A percentile compares a stretch with the other conserved stretches of the same genome.
Evolutionary conservation across 2,888 invertebrate species (phyloP).

Genomic region (Noctua janthe): DNA sequence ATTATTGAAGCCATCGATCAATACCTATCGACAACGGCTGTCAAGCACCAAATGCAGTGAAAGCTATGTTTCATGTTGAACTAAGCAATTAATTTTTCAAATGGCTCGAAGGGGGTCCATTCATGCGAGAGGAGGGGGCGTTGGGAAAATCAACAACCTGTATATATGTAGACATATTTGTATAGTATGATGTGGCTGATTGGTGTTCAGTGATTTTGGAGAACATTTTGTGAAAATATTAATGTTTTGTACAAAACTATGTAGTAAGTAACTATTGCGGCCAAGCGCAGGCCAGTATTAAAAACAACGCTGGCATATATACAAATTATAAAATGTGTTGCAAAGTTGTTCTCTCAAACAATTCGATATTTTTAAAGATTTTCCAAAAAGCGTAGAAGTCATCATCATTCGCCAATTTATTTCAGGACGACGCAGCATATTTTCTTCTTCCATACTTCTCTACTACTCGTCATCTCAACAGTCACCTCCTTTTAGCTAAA

Average conservation of each 20-base stretch:
- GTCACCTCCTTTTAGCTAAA: no score
- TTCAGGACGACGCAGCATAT: no score
- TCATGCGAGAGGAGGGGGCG: conserved; percentile 26
- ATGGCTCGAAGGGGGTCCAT: conserved; percentile 38
- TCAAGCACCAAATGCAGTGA: conserved; percentile 41
- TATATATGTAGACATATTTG: not conserved
- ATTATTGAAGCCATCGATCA: conserved; percentile 44
- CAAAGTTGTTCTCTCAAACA: no score
- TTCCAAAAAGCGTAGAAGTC: no score
- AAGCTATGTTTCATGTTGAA: conserved; percentile 44
- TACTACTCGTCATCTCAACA: no score
- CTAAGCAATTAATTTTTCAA: conserved; percentile 61
- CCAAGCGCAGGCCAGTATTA: not conserved
- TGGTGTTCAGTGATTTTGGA: not conserved
- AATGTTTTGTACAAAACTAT: not conserved
- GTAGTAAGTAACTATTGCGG: not conserved
- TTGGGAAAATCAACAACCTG: conserved; percentile 28
- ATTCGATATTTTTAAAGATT: no score
- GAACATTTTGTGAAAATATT: not conserved
- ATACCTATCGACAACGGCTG: conserved; percentile 20
- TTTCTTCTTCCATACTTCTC: no score
- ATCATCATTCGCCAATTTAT: no score
- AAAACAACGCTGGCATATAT: no score
- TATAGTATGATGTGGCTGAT: not conserved
- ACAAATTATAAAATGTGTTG: no score